Evolutionary conservation across 2,888 invertebrate genomes (phyloP), one percentile per base, ranked within the genome.

Genomic region (Schrankia costaestrigalis): DNA sequence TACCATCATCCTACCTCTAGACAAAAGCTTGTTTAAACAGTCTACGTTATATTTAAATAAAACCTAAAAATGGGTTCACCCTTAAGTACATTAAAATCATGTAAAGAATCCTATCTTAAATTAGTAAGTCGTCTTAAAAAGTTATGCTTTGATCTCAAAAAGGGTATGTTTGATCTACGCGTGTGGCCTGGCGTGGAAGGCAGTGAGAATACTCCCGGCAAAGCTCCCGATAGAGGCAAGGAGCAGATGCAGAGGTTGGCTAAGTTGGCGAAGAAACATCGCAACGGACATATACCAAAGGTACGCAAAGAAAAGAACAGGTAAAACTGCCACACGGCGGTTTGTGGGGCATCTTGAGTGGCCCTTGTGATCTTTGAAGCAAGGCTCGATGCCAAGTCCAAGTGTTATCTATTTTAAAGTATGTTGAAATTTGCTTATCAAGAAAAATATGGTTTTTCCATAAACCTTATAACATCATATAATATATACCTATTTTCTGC

Each of bases 151-250:
- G 54, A 62, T 31, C 41, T 35, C 9, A 59, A 55, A 56, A 74
- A 90, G 90, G 93, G 96, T 3, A 94, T 96, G 91, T 90, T 95
- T 70, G 98, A 98, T 76, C 86, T 99, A 19, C 91, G 95, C 45
- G 95, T 99, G 13, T 97, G 97, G 97, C 93, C 96, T 0, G 93
- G 93, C 27, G 94, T 96, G 6, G 97, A 97, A 78, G 95, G 96
- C 3, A 90, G 89, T 48, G 87, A 85, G 47, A 90, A 90, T 45
- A 97, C 97, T 0, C 97, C 97, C 0, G 97, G 96, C 0, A 96
- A 96, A 76, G 93, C 94, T 0, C 92, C 93, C 9, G 94, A 95
- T 61, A 89, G 91, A 6, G 93, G 92, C 29, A 94, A 95, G 72
- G 94, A 95, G 42, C 94, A 95, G 74, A 96, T 96, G 94, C 95